These are phyloP conservation scores for Lomographa bimaculata DNA, from an alignment of 2,888 invertebrate genomes.

Conservation along the genomic window DNA sequence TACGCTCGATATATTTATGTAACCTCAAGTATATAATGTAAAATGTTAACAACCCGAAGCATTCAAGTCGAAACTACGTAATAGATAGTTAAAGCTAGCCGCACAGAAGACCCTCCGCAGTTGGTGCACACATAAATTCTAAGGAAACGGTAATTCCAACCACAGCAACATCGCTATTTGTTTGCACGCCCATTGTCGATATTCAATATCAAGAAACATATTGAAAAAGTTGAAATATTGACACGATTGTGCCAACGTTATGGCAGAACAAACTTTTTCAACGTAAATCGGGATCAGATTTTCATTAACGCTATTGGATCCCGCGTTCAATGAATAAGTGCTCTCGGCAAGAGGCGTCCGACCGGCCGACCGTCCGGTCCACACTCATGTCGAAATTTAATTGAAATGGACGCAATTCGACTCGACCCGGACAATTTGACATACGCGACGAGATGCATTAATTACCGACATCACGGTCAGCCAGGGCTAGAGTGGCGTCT, in stretches of 20 bases:
- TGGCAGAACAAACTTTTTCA: conserved; percentile 7
- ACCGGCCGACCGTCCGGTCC: conserved; percentile 24
- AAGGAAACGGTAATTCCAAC: not conserved
- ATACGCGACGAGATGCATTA: conserved; percentile 53
- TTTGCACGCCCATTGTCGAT: not conserved
- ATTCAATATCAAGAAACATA: conserved; percentile 1
- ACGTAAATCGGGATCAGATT: conserved; percentile 19
- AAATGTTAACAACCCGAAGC: not conserved
- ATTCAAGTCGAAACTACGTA: conserved; percentile 2
- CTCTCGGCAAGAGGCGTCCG: conserved; percentile 43
- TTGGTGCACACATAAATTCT: conserved; percentile 3
- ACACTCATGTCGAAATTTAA: conserved; percentile 65
- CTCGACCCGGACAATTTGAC: conserved; percentile 49
- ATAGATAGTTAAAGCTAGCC: conserved; percentile 5
- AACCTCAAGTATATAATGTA: not conserved
- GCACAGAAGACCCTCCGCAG: conserved; percentile 4
- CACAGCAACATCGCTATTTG: not conserved
- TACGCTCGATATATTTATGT: too few relatives aligned
- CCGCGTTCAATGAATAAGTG: conserved; percentile 54
- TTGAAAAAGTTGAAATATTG: too few relatives aligned
- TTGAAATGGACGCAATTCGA: conserved; percentile 67
- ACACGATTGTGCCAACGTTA: too few relatives aligned
- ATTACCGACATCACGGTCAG: conserved; percentile 61
- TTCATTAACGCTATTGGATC: conserved; percentile 32
- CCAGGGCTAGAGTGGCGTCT: conserved; percentile 58